phyloP scores from a whole-genome alignment of 2,113 vertebrate species.

The Theropithecus gelada region DNA sequence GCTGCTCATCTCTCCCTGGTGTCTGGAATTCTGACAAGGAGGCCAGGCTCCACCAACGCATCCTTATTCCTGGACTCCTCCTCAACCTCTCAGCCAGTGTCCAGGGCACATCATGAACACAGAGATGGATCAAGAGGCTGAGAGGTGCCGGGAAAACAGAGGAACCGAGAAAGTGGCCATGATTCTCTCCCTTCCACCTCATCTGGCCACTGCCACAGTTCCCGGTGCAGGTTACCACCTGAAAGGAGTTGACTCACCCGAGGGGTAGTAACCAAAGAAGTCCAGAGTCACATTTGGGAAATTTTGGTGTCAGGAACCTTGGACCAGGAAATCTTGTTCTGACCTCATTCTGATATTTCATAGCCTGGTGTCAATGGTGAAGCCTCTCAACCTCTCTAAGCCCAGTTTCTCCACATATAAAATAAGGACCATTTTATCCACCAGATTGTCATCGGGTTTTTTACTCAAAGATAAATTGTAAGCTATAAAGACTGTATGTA shows the following conservation, averaged over 20 bases:
- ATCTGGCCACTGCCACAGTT: neutral
- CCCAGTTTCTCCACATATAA: neutral
- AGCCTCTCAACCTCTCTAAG: neutral
- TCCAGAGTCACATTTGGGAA: neutral
- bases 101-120: neutral
- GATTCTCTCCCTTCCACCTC: neutral
- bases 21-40: constrained; percentile 37
- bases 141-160: neutral
- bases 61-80: neutral
- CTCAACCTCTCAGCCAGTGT: neutral
- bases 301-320: neutral
- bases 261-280: neutral
- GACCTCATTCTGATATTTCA: neutral
- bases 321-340: neutral
- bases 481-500: neutral
- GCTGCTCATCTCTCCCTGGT: constrained; percentile 1
- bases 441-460: neutral
- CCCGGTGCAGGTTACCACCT: neutral
- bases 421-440: neutral
- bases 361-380: neutral
- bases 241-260: neutral
- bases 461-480: neutral
- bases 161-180: too few species aligned
- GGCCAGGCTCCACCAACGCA: neutral
- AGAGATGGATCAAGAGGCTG: neutral